Conservation (phyloP, 2,888 invertebrate genomes). For the Synanthedon vespiformis region DNA sequence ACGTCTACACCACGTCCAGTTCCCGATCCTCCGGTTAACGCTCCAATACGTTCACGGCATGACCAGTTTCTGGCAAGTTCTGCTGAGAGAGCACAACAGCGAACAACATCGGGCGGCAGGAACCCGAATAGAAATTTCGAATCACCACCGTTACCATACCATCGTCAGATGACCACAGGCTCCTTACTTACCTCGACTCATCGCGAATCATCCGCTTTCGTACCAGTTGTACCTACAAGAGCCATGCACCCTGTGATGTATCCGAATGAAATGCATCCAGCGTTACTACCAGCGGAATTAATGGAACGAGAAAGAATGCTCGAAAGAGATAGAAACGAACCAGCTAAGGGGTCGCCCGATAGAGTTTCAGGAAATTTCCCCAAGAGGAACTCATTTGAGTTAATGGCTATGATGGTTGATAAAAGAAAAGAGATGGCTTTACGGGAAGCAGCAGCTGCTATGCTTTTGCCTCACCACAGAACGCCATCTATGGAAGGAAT, state of each 20-base stretch:
- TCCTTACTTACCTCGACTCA: constrained; percentile 67
- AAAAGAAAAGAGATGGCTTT: constrained; percentile 86
- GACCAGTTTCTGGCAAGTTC: constrained; percentile 72
- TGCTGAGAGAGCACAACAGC: constrained; percentile 53
- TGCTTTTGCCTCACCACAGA: constrained; percentile 75
- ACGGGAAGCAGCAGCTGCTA: constrained; percentile 77
- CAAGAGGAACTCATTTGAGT: constrained; percentile 76
- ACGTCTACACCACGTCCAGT: constrained; percentile 63
- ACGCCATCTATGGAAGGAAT: constrained; percentile 65
- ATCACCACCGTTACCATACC: constrained; percentile 74
- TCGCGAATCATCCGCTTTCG: constrained; percentile 87
- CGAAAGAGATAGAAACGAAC: constrained; percentile 57
- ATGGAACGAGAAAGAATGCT: constrained; percentile 68
- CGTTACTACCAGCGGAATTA: constrained; percentile 71
- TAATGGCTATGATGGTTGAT: constrained; percentile 92
- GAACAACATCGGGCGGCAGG: constrained; percentile 64
- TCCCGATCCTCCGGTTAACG: constrained; percentile 52
- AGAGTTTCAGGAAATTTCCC: constrained; percentile 49
- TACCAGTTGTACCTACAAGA: constrained; percentile 86
- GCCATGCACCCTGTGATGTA: constrained; percentile 79
- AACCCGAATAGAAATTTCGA: constrained; percentile 70
- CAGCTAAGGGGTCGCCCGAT: constrained; percentile 62
- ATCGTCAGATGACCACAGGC: constrained; percentile 72
- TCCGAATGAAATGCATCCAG: constrained; percentile 78
- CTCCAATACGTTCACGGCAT: constrained; percentile 67